These are phyloP conservation scores for Melipona beecheii DNA, from an alignment of 2,888 invertebrate species.

Conservation along the genomic window DNA sequence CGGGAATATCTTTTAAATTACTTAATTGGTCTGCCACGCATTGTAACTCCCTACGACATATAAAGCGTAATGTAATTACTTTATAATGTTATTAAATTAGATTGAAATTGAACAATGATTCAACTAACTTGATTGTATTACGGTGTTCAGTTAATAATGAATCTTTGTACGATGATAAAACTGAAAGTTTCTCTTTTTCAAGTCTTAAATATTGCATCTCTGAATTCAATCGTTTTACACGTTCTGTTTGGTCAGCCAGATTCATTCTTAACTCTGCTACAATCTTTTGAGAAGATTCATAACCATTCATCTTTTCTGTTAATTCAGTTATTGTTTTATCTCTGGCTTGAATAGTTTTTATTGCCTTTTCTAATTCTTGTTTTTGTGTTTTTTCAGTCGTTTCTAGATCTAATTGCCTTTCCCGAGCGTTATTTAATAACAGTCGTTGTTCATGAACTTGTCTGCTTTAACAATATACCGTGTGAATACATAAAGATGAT, in stretches of 20 bases:
- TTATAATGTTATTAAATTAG: background rate
- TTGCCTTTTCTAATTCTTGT: slow-evolving; percentile 50
- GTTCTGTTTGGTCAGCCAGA: slow-evolving; percentile 70
- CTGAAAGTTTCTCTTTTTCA: slow-evolving; percentile 74
- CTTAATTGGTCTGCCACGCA: slow-evolving; percentile 69
- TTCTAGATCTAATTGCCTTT: slow-evolving; percentile 51
- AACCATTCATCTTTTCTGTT: slow-evolving; percentile 51
- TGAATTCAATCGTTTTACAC: slow-evolving; percentile 67
- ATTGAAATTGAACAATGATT: background rate
- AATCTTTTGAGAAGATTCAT: slow-evolving; percentile 62
- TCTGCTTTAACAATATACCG: slow-evolving; percentile 55
- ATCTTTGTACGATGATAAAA: slow-evolving; percentile 73
- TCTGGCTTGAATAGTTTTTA: slow-evolving; percentile 45
- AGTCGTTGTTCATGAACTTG: slow-evolving; percentile 64
- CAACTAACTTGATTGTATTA: slow-evolving; percentile 71
- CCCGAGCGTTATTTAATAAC: slow-evolving; percentile 61
- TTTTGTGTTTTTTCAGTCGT: slow-evolving; percentile 38
- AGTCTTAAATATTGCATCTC: slow-evolving; percentile 71
- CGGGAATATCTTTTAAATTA: slow-evolving; percentile 59
- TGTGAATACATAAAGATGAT: background rate
- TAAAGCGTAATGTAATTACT: slow-evolving; percentile 3
- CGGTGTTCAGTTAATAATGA: slow-evolving; percentile 67
- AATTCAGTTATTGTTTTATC: slow-evolving; percentile 61
- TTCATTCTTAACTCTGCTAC: slow-evolving; percentile 63
- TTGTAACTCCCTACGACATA: slow-evolving; percentile 70